Evolutionary conservation across 1,140 invertebrate genomes (phyloP), one percentile per base, ranked within the genome.

Genomic region (Heliconius congener): DNA sequence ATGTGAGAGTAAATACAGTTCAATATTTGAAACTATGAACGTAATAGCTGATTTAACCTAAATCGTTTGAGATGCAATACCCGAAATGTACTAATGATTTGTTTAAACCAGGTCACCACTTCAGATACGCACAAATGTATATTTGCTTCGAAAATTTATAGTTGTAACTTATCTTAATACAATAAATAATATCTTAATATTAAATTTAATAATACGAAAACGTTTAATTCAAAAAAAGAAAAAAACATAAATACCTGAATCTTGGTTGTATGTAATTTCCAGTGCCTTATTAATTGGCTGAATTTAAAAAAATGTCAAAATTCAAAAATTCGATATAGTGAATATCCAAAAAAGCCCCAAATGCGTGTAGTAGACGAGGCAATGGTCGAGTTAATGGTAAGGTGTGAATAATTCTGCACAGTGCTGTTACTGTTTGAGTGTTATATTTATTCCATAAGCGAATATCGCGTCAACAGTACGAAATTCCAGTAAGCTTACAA

Each of bases 381-480:
- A 87, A 86, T 81, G 82, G 82, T 79, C 71, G 76, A 81, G 75
- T 75, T 46, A 73, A 76, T 83, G 84, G 85, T 88, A 88, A 92
- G 90, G 91, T 91, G 90, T 86, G 86, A 90, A 90, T 83, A 84
- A 90, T 87, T 84, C 83, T 85, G 83, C 83, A 87, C 84, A 82
- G 77, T 84, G 76, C 82, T 80, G 84, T 88, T 85, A 87, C 83
- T 87, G 82, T 88, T 87, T 86, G 89, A 88, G 84, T 83, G 88
- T 93, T 93, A 93, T 93, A 92, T 93, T 90, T 85, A 89, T 87
- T 87, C 86, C 83, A 76, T 80, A 80, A 80, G 50, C 74, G 74
- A 80, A 76, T 80, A 60, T 39, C 42, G 39, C 39, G 66, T 74
- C 76, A 80, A 80, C 78, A 80, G 57, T 76, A 71, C 42, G 34